These are phyloP conservation scores for Hippocampus abdominalis DNA, from an alignment of 2,113 vertebrate species.

Conservation along the genomic window DNA sequence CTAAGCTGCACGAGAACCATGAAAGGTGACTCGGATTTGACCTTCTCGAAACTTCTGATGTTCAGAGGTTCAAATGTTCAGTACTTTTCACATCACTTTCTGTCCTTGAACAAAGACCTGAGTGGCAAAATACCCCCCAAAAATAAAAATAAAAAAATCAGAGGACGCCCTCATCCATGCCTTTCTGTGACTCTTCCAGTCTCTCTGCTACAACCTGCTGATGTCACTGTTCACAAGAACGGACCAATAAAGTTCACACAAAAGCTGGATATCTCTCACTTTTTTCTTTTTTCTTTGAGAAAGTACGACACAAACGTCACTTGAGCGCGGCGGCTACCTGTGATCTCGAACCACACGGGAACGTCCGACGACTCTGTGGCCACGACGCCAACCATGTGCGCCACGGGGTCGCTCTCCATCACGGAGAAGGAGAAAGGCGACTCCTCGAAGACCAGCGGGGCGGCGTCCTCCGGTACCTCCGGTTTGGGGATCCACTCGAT, in stretches of 20 bases:
- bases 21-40: too few relatives aligned
- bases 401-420: conserved; percentile 96
- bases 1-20: neutral
- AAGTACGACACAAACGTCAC: neutral
- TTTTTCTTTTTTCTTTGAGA: too few relatives aligned
- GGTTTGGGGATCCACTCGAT: conserved; percentile 96
- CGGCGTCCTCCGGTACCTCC: conserved; percentile 57
- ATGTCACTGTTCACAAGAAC: neutral
- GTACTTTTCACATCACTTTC: too few relatives aligned
- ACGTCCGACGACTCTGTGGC: conserved; percentile 81
- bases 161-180: too few relatives aligned
- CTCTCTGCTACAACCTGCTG: neutral
- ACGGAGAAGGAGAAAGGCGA: conserved; percentile 86
- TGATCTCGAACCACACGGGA: conserved; percentile 95
- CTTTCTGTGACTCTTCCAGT: neutral
- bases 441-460: conserved; percentile 86
- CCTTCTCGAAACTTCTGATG: too few relatives aligned
- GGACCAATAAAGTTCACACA: neutral
- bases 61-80: too few relatives aligned
- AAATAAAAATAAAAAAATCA: too few relatives aligned
- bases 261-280: neutral
- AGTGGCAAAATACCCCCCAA: too few relatives aligned
- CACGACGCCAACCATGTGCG: conserved; percentile 95
- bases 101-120: too few relatives aligned
- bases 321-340: conserved; percentile 65